Base-by-base conservation (phyloP, 1,140 invertebrate genomes). In the Lysiphlebus fabarum region DNA sequence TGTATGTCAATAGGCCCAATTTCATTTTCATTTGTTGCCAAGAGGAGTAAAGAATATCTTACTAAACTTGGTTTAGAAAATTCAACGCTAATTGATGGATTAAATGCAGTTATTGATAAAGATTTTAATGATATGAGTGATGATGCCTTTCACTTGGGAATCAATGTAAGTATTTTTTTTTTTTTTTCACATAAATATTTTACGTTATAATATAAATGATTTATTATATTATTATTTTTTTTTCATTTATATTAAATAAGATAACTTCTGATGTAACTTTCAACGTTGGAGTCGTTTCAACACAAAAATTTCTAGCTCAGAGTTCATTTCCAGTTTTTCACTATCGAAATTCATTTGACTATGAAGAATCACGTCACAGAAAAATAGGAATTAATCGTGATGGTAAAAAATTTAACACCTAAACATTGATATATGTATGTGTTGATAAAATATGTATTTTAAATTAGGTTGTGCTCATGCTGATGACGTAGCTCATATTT, bases 1-100 rank as follows among this genome's bases (percentile, higher is more conserved):
- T 2, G 4, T 26, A 26, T 26, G 17, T 26, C 17, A 26, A 26
- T 26, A 26, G 17, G 1, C 4, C 17, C 2, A 26, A 1, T 4
- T 0, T 26, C 17, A 26, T 2, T 26, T 26, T 26, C 17, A 2
- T 1, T 1, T 26, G 2, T 4, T 26, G 17, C 17, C 17, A 26
- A 26, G 17, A 26, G 17, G 2, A 4, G 17, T 26, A 26, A 26
- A 26, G 17, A 26, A 26, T 26, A 26, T 26, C 17, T 26, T 26
- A 26, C 17, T 4, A 26, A 26, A 4, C 17, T 26, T 26, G 17
- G 17, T 26, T 8, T n/a, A 34, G 76, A 73, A 33, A 75, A 80
- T n/a, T 79, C 84, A 10, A 81, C 84, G 7, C 76, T 82, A 11
- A 55, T 55, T 6, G 7, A 44, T 14, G 53, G 17, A 26, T 26